Base-by-base conservation (phyloP, 2,888 invertebrate species). In the Synergus umbraculus region DNA sequence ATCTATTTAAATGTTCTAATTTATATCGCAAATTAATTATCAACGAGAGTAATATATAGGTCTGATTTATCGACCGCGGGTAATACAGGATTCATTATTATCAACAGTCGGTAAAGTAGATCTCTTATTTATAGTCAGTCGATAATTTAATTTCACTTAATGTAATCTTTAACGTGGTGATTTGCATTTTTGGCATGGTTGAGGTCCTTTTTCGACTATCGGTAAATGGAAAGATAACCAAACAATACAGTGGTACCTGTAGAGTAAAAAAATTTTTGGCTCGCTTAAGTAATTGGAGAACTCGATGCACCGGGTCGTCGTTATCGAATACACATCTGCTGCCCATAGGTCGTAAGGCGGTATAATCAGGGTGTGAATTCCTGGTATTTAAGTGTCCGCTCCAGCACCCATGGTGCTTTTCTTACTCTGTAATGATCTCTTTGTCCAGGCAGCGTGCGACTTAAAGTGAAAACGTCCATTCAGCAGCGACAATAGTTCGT, bases 351-450 rank as follows among this genome's bases (percentile, higher is more conserved):
- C 76, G 66, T 69, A 81, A 76, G 83, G 81, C 85, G 86, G 85
- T 88, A 89, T 89, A 90, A 90, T 89, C 89, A 88, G 87, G 88
- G 89, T 88, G 90, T 89, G 89, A 90, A 90, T 90, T 89, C 88
- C 89, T 88, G 88, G 88, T 88, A 87, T 89, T 90, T 89, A 89
- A 89, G 88, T 89, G 90, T 90, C 90, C 85, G 86, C 83, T 83
- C 79, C 83, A 85, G 81, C 86, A 85, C 83, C 83, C 49, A 67
- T 67, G 67, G 84, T 78, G 83, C 85, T 86, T 88, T 89, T 88
- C 88, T 89, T 81, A 81, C 80, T 83, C 85, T 79, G 89, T 90
- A 90, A 90, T 89, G 90, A 91, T 90, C 90, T 90, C 90, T 91
- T 91, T 91, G 90, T 91, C 88, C 90, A 78, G 82, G 85, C 86